Evolutionary conservation across 1,140 invertebrate genomes (phyloP).

Genomic region (Nasonia giraulti): DNA sequence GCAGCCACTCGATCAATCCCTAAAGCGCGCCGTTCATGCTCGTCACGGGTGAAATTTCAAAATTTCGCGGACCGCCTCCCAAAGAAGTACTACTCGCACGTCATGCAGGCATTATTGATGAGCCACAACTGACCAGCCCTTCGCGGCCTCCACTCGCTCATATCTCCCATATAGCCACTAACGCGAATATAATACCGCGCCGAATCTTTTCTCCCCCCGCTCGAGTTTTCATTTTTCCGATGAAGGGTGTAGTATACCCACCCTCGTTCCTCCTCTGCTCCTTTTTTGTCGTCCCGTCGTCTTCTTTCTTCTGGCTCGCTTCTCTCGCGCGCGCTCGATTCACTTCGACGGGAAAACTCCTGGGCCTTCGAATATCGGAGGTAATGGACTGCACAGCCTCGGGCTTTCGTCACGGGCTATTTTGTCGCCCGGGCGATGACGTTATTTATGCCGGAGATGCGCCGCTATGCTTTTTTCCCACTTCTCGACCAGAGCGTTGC

Average conservation of each 20-base stretch:
- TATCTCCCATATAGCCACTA: conserved; percentile 24
- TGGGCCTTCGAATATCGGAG: conserved; percentile 15
- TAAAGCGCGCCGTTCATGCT: neutral
- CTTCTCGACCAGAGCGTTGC: neutral
- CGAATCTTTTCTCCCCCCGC: neutral
- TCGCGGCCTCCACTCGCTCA: neutral
- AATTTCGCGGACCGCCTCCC: neutral
- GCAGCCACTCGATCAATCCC: neutral
- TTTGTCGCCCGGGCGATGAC: conserved; percentile 8
- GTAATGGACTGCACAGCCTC: conserved; percentile 39
- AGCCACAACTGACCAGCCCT: conserved; percentile 27
- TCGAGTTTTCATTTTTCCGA: conserved; percentile 40
- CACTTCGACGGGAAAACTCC: conserved; percentile 26
- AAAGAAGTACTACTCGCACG: conserved; percentile 17
- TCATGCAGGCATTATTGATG: conserved; percentile 44
- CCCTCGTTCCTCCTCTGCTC: neutral
- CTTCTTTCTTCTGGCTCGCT: conserved; percentile 4
- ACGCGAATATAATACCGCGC: conserved; percentile 40
- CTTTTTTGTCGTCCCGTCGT: neutral
- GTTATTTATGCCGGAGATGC: conserved; percentile 17
- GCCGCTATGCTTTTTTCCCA: neutral
- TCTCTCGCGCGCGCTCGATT: conserved; percentile 1
- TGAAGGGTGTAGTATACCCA: neutral
- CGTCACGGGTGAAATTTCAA: neutral
- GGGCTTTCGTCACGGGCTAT: conserved; percentile 41